Conservation (phyloP, 2,797 vertebrate species). For the Uromys caudimaculatus region DNA sequence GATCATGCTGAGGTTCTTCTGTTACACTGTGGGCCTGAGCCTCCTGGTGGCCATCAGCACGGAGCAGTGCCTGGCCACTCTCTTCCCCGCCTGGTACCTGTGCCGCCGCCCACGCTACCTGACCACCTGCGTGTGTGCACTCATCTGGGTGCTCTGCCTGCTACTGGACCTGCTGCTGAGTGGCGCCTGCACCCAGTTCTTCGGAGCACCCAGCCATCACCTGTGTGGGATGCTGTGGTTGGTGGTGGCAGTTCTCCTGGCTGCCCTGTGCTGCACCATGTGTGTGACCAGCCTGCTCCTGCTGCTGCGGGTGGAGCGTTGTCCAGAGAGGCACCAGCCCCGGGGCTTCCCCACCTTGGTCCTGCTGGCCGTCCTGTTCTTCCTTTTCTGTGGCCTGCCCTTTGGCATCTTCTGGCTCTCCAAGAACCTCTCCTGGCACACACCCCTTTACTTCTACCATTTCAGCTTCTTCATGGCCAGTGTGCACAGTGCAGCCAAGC, state of each 20-base stretch:
- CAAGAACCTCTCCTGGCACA: conserved; percentile 48
- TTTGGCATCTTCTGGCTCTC: conserved; percentile 69
- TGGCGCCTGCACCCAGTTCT: conserved; percentile 61
- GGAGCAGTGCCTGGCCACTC: conserved; percentile 54
- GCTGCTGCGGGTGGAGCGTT: conserved; percentile 45
- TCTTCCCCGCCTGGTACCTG: conserved; percentile 40
- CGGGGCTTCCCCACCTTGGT: conserved; percentile 61
- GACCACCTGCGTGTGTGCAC: neutral
- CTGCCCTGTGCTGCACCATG: neutral
- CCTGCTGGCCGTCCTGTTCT: conserved; percentile 53
- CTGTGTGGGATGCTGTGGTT: conserved; percentile 51
- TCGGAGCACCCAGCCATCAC: neutral
- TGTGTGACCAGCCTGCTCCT: conserved; percentile 67
- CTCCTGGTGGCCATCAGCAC: conserved; percentile 63
- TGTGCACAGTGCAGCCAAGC: conserved; percentile 46
- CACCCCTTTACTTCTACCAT: conserved; percentile 51
- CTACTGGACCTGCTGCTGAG: conserved; percentile 63
- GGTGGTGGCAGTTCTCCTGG: neutral
- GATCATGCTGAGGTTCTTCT: conserved; percentile 45
- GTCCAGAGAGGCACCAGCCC: neutral
- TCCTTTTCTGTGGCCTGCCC: conserved; percentile 70
- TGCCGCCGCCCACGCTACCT: conserved; percentile 29
- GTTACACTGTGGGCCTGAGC: conserved; percentile 43
- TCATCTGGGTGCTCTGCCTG: conserved; percentile 70
- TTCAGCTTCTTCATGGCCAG: conserved; percentile 51